Evolutionary conservation across 1,140 invertebrate species (phyloP).

Genomic region (Philotrypesis tridentata): DNA sequence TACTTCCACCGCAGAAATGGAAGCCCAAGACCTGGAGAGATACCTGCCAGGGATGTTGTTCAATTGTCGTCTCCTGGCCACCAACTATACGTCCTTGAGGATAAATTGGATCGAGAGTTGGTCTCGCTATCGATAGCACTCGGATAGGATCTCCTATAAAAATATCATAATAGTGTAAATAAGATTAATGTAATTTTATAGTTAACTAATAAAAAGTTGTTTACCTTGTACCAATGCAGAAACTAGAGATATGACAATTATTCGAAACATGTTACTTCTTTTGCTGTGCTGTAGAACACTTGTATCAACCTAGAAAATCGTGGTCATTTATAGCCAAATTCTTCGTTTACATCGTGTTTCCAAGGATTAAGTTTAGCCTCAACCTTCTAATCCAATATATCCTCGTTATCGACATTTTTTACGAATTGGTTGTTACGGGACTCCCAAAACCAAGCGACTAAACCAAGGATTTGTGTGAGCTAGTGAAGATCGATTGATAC

Average conservation of each 20-base stretch:
- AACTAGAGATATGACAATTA: not conserved
- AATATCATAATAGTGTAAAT: not conserved
- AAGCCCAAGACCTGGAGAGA: slow-evolving; percentile 75
- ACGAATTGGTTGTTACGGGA: not conserved
- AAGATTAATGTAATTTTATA: not conserved
- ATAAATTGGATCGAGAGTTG: not conserved
- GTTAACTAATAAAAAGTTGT: not conserved
- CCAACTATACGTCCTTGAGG: slow-evolving; percentile 73
- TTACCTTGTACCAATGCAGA: not conserved
- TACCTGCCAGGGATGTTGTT: slow-evolving; percentile 75
- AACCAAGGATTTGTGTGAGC: not conserved
- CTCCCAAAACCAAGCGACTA: not conserved
- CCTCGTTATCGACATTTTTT: not conserved
- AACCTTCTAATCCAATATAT: not conserved
- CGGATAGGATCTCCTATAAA: not conserved
- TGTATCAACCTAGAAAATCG: not conserved
- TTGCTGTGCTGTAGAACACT: not conserved
- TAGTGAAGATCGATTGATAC: not conserved
- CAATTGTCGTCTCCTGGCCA: slow-evolving; percentile 70
- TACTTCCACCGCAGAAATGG: slow-evolving; percentile 74
- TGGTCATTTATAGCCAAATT: not conserved
- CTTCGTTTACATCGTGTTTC: not conserved
- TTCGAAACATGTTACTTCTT: not conserved
- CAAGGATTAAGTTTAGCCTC: not conserved
- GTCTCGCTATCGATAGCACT: not conserved